These are phyloP conservation scores for Cotesia chilonis DNA, from an alignment of 1,140 invertebrate species.

Conservation along the genomic window DNA sequence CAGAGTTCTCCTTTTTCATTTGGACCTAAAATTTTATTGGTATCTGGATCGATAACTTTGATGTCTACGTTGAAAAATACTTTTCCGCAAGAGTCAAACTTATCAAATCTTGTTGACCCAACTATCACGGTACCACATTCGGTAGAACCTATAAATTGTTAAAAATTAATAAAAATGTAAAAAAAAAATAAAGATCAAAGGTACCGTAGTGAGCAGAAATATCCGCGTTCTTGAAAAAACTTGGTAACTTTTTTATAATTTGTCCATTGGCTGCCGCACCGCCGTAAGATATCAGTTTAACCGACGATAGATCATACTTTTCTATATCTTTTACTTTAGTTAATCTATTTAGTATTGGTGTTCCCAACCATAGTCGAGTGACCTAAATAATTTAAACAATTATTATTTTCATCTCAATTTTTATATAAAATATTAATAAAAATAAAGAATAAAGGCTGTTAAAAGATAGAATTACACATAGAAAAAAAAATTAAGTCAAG, in stretches of 20 bases:
- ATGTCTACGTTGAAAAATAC: conserved; percentile 41
- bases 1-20: conserved; percentile 65
- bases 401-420: too few species aligned
- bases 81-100: conserved; percentile 42
- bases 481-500: too few species aligned
- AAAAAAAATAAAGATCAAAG: neutral
- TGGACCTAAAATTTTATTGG: conserved; percentile 52
- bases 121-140: conserved; percentile 37
- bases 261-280: conserved; percentile 53
- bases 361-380: conserved; percentile 35
- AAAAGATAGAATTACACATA: too few species aligned
- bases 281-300: conserved; percentile 42
- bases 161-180: conserved; percentile 8
- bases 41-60: conserved; percentile 58
- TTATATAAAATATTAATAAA: too few species aligned
- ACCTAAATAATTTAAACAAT: conserved; percentile 2
- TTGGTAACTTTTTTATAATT: conserved; percentile 34
- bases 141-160: conserved; percentile 47
- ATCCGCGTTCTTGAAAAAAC: conserved; percentile 33
- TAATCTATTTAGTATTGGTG: conserved; percentile 45
- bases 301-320: conserved; percentile 45
- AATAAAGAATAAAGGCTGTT: too few species aligned
- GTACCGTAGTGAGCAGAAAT: conserved; percentile 49
- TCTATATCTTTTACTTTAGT: conserved; percentile 31
- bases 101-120: neutral